These are phyloP conservation scores for Colostygia pectinataria DNA, from an alignment of 2,888 invertebrate species.

Conservation along the genomic window DNA sequence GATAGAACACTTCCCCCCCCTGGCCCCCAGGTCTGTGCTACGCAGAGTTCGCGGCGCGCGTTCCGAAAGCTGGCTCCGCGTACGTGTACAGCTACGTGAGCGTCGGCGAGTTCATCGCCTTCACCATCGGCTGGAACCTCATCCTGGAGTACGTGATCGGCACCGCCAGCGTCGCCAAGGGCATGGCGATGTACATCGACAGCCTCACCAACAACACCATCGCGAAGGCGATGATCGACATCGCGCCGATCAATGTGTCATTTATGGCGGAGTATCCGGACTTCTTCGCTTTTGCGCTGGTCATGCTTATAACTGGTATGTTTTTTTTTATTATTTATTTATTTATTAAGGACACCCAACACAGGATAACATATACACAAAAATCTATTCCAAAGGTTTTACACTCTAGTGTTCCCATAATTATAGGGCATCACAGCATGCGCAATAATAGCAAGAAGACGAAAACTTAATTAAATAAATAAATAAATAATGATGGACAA, in stretches of 20 bases:
- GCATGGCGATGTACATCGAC: slow-evolving; percentile 90
- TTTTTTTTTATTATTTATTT: slow-evolving; percentile 18
- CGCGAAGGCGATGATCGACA: slow-evolving; percentile 84
- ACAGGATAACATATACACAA: too few species aligned
- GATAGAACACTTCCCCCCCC: too few species aligned
- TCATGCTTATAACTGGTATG: slow-evolving; percentile 87
- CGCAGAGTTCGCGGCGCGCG: slow-evolving; percentile 94
- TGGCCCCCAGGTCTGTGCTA: slow-evolving; percentile 88
- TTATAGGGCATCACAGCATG: too few species aligned
- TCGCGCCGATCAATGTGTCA: slow-evolving; percentile 85
- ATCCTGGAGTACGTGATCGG: slow-evolving; percentile 95
- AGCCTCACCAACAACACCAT: slow-evolving; percentile 87
- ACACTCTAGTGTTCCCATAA: too few species aligned
- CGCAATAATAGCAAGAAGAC: too few species aligned
- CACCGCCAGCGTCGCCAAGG: slow-evolving; percentile 91
- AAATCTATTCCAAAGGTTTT: too few species aligned
- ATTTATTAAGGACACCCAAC: too few species aligned
- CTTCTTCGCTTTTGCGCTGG: slow-evolving; percentile 88
- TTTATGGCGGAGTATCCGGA: slow-evolving; percentile 89
- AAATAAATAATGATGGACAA: too few species aligned
- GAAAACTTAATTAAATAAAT: too few species aligned
- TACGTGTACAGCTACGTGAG: slow-evolving; percentile 96
- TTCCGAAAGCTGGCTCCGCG: slow-evolving; percentile 95
- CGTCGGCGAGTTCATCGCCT: slow-evolving; percentile 95
- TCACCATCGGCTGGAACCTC: slow-evolving; percentile 97